Evolutionary conservation across 2,113 vertebrate species (phyloP).

Genomic region (Glareola pratincola): DNA sequence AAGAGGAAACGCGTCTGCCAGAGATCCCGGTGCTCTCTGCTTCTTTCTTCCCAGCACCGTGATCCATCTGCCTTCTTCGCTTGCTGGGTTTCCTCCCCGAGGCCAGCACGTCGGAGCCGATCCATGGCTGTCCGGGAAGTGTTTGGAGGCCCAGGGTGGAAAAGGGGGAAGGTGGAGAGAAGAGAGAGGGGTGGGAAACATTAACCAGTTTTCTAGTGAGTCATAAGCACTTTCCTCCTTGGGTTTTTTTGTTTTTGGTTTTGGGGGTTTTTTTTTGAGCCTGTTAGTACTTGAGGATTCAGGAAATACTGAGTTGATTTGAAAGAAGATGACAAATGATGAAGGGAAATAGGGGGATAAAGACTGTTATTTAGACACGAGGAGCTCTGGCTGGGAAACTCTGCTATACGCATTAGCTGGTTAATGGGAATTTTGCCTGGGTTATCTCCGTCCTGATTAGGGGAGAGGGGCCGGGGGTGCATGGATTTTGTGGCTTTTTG

Average conservation of each 20-base stretch:
- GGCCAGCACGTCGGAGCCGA: background rate
- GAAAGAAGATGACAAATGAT: constrained; percentile 55
- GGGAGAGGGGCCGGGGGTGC: background rate
- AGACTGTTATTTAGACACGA: constrained; percentile 32
- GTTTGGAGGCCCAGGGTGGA: background rate
- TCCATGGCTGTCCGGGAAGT: background rate
- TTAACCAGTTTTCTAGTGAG: background rate
- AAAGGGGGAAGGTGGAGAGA: background rate
- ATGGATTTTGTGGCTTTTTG: background rate
- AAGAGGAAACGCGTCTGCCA: background rate
- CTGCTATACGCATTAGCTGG: background rate
- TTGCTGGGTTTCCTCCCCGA: background rate
- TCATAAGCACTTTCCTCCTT: background rate
- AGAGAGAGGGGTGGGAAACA: background rate
- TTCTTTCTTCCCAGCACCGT: background rate
- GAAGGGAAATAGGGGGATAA: constrained; percentile 49
- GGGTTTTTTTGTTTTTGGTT: background rate
- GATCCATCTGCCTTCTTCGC: background rate
- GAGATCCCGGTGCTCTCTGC: background rate
- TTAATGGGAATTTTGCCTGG: constrained; percentile 16
- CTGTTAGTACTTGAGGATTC: constrained; percentile 30
- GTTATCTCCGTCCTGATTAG: background rate
- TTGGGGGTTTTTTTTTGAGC: background rate
- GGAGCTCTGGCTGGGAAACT: constrained; percentile 8
- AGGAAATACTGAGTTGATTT: constrained; percentile 51